A percentile compares a stretch with the other conserved stretches of the same genome.
phyloP scores from a whole-genome alignment of 2,797 vertebrate species.

The Hydrocynus forskahlii region DNA sequence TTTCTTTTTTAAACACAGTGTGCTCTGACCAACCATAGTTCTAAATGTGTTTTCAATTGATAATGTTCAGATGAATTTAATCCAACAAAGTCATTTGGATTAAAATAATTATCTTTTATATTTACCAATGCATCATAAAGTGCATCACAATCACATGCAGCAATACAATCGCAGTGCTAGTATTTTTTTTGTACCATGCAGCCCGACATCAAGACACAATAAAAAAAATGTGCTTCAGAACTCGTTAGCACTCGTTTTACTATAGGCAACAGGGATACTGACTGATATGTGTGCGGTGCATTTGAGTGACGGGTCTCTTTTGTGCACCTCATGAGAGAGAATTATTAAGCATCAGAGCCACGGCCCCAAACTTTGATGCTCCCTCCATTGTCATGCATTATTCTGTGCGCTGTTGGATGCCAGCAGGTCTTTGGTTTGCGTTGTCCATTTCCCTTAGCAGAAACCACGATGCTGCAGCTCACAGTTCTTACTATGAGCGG shows the following conservation, averaged over 20 bases:
- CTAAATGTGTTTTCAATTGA: no score
- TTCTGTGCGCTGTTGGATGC: conserved; percentile 57
- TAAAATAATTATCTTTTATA: no score
- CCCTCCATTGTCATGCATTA: conserved; percentile 70
- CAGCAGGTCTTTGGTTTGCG: conserved; percentile 19
- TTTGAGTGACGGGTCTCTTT: conserved; percentile 48
- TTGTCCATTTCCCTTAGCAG: conserved; percentile 24
- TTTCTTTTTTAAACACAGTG: no score
- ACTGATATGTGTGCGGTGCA: conserved; percentile 9
- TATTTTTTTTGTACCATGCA: background rate
- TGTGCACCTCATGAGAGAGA: conserved; percentile 67
- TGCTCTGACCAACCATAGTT: no score
- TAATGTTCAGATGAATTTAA: no score
- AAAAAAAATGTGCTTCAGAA: background rate
- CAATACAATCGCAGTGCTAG: background rate
- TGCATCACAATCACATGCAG: background rate
- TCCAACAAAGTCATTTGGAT: background rate
- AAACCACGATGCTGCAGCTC: conserved; percentile 17
- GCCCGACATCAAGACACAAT: background rate
- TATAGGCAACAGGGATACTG: conserved; percentile 11
- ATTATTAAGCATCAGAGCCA: conserved; percentile 68
- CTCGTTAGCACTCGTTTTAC: background rate
- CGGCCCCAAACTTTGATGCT: conserved; percentile 67
- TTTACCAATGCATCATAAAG: background rate
- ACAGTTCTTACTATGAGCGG: conserved; percentile 10